Base-by-base conservation (phyloP, 2,888 invertebrate species). In the Dolomedes plantarius region DNA sequence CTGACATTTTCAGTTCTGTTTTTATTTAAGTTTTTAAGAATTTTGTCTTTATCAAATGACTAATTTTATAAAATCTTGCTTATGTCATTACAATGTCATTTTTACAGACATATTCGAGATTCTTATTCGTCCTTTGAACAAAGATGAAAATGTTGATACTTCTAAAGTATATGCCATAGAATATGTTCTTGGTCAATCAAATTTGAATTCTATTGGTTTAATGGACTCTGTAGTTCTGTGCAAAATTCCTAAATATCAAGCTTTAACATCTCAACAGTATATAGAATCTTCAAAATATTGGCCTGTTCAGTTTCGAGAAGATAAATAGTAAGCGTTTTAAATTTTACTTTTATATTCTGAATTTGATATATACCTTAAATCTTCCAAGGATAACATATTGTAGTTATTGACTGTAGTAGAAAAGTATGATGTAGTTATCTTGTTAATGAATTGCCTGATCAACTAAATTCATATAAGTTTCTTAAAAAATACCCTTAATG, bases 301-400 rank as follows among this genome's bases (percentile, higher is more conserved):
- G 97, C 95, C 97, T 0, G 94, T 95, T 76, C 96, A 96, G 90
- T 97, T 96, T 90, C 96, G 97, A 91, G 95, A 95, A 0, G 94
- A 96, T 90, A 93, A 94, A 86, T 93, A 83, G 89, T 89, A 88
- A 67, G 88, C 56, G 56, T 46, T 9, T 36, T 9, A 36, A 7
- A 7, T 36, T 7, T 5, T n/a, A n/a, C n/a, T n/a, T n/a, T n/a
- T n/a, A n/a, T n/a, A n/a, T n/a, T n/a, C n/a, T n/a, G n/a, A n/a
- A n/a, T n/a, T n/a, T n/a, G n/a, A n/a, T n/a, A n/a, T n/a, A n/a
- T n/a, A n/a, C n/a, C n/a, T n/a, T n/a, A n/a, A n/a, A n/a, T n/a
- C n/a, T n/a, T n/a, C n/a, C n/a, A n/a, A n/a, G n/a, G n/a, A n/a
- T n/a, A n/a, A n/a, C n/a, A n/a, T n/a, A n/a, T n/a, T n/a, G n/a